Base-by-base conservation (phyloP, 2,888 invertebrate species). In the Pristionchus maxplancki region DNA sequence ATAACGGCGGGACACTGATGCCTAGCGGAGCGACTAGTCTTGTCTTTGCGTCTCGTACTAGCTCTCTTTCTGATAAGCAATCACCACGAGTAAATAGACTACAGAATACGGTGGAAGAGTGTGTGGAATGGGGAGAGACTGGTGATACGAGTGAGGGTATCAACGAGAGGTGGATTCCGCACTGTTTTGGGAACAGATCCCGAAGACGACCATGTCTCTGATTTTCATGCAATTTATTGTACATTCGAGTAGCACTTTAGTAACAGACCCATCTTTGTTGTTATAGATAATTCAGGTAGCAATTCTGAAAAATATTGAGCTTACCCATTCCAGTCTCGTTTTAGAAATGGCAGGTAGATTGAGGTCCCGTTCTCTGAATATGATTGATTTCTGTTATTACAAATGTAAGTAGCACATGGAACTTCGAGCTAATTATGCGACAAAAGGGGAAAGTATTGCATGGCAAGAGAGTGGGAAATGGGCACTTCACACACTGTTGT, bases 1-100 rank as follows among this genome's bases (percentile, higher is more conserved):
- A 20, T 44, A 44, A 34, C 17, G 81, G 17, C n/a, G 15, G 11
- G 31, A 67, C 34, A 50, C 34, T 17, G 82, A 82, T 44, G 8
- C 53, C 53, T 34, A 58, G 1, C 20, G 82, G 28, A 11, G 13
- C 44, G 78, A 28, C 78, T 48, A 28, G 78, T 40, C 71, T 31
- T 78, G 78, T 34, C 20, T 58, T 31, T 34, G 34, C 20, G 17
- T 82, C 48, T 50, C 81, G 48, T 50, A 15, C 78, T 37, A 31
- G n/a, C 40, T 40, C 48, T 48, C 44, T 20, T 58, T 31, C 53
- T 82, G 53, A 50, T 58, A 53, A 50, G 82, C 82, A 82, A 50
- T 50, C 81, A 34, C 82, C 24, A 78, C 28, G 78, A 78, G 78
- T 40, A 78, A 78, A 48, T 48, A 78, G 78, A 78, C 78, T 78